Percentiles rank a stretch among this genome's conserved stretches.
Conservation (phyloP, 2,797 vertebrate genomes). For the Chaunax sp. region DNA sequence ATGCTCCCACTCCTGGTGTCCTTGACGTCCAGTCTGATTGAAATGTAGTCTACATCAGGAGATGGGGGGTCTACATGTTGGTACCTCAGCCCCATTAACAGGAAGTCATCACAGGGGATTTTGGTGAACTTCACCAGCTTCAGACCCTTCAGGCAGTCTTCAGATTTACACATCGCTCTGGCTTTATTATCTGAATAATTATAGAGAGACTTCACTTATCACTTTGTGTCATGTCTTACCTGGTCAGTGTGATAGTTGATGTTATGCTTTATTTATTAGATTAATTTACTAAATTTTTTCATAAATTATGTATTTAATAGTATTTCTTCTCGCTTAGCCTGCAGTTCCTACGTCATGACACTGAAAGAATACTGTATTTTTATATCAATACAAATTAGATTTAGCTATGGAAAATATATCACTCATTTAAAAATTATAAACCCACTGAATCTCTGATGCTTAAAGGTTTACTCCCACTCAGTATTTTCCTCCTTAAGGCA, state of each 20-base stretch:
- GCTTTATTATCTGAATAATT: slow-evolving; percentile 77
- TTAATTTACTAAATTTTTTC: no score
- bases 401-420: no score
- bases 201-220: background rate
- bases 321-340: no score
- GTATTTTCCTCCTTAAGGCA: no score
- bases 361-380: no score
- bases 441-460: no score
- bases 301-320: no score
- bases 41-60: slow-evolving; percentile 90
- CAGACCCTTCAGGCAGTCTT: slow-evolving; percentile 81
- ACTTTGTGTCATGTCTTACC: background rate
- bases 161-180: slow-evolving; percentile 81
- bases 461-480: no score
- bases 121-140: slow-evolving; percentile 80
- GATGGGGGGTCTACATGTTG: slow-evolving; percentile 89
- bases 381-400: no score
- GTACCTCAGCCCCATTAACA: slow-evolving; percentile 90
- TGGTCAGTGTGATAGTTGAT: background rate
- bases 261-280: no score
- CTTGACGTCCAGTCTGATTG: slow-evolving; percentile 89
- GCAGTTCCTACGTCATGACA: no score
- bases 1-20: slow-evolving; percentile 89
- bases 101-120: slow-evolving; percentile 91
- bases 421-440: no score